Percentiles rank a stretch among this genome's conserved stretches.
phyloP scores from a whole-genome alignment of 2,888 invertebrate genomes.

The Norana najaformis region DNA sequence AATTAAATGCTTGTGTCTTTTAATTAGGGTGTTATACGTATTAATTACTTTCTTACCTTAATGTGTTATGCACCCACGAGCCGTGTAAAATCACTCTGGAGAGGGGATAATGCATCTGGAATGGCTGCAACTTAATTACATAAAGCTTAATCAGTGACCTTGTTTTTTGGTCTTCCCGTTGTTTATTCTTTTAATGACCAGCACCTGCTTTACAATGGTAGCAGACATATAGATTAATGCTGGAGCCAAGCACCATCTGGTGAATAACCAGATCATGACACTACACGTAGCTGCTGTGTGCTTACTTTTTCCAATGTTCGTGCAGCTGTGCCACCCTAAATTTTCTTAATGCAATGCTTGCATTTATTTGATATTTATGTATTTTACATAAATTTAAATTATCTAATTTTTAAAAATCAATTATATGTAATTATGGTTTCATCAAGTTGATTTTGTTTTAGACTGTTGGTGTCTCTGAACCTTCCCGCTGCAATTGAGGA shows the following conservation, averaged over 20 bases:
- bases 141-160: too few species aligned
- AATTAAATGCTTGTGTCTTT: not conserved
- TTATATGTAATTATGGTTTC: not conserved
- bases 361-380: not conserved
- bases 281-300: not conserved
- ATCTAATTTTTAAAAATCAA: not conserved
- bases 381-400: not conserved
- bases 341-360: not conserved
- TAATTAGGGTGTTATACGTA: not conserved
- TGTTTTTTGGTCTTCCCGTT: too few species aligned
- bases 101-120: too few species aligned
- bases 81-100: too few species aligned
- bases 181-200: not conserved
- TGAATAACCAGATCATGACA: not conserved
- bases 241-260: not conserved
- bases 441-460: slow-evolving; percentile 54
- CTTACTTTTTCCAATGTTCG: too few species aligned
- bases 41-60: too few species aligned
- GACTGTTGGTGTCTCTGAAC: slow-evolving; percentile 86
- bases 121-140: too few species aligned
- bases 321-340: too few species aligned
- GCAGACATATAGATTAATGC: not conserved
- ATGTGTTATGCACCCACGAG: too few species aligned
- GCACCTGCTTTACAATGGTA: not conserved
- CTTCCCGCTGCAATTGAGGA: slow-evolving; percentile 93